Evolutionary conservation across 30 jellyfish, hydroid and myxozoan species (phyloP).

Genomic region (Aurelia aurita complex sp. Pacific): DNA sequence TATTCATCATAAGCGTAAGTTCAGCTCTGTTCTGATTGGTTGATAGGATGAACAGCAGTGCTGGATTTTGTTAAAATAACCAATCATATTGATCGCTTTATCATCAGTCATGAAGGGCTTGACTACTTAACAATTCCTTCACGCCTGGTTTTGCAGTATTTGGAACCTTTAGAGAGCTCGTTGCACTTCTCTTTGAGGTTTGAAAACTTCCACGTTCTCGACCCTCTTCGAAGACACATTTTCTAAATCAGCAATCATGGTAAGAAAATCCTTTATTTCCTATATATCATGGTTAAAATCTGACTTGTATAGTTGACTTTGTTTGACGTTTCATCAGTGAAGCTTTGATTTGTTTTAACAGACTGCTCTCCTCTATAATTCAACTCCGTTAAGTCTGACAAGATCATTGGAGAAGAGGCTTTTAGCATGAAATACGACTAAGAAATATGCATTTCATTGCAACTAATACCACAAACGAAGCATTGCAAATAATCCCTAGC

Average conservation of each 20-base stretch:
- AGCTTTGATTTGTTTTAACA: too few species aligned
- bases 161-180: conserved; percentile 40
- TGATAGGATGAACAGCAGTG: neutral
- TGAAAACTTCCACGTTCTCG: neutral
- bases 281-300: too few species aligned
- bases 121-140: neutral
- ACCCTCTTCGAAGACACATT: neutral
- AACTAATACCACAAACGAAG: too few species aligned
- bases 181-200: conserved; percentile 44
- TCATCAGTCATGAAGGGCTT: neutral
- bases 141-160: neutral
- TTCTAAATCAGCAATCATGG: neutral
- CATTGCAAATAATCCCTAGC: too few species aligned
- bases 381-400: too few species aligned
- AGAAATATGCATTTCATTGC: too few species aligned
- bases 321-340: too few species aligned
- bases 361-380: too few species aligned
- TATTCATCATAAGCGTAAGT: neutral
- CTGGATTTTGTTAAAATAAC: neutral
- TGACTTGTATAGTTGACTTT: too few species aligned
- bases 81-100: conserved; percentile 7
- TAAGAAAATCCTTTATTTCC: neutral
- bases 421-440: too few species aligned
- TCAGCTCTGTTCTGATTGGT: conserved; percentile 11
- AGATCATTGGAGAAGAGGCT: too few species aligned